Base-by-base conservation (phyloP, 2,888 invertebrate genomes). In the Cryptosula pallasiana region DNA sequence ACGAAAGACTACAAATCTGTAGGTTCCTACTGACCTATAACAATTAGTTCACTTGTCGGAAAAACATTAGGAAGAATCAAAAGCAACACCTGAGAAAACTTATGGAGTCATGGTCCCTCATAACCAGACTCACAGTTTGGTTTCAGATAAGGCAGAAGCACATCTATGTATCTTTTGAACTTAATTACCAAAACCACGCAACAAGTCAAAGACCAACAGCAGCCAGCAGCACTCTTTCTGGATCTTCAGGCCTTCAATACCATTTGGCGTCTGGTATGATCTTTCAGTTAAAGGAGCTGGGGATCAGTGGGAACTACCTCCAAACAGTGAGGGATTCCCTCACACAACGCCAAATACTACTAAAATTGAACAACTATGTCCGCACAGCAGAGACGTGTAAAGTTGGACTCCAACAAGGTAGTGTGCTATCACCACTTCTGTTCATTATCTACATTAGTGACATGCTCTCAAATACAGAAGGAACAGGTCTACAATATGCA, bases 81-180 rank as follows among this genome's bases (percentile, higher is more conserved):
- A 25, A 55, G 23, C 45, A 45, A 45, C 55, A 25, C 25, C 55
- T 55, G 5, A 5, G 55, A 5, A n/a, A 20, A 55, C 55, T 55
- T 5, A 3, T 55, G 5, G 55, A 55, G 23, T 13, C 55, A 3
- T 55, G 55, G 55, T 55, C 55, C 16, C 55, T 55, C 3, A 55
- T 55, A 55, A n/a, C 23, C 23, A 55, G 23, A 55, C 55, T 23
- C 55, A 55, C 55, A 55, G 25, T 55, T 55, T 55, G 55, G 55
- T 5, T 20, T 23, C 16, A 20, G 25, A 5, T 55, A n/a, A n/a
- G n/a, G n/a, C n/a, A n/a, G n/a, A n/a, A n/a, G n/a, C n/a, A n/a
- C n/a, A n/a, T n/a, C n/a, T n/a, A 55, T 55, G 55, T 55, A 55
- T n/a, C 25, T 55, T 5, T 25, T 55, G 13, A n/a, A 55, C 55